A percentile compares a stretch with the other conserved stretches of the same genome.
Evolutionary conservation across 2,797 vertebrate species (phyloP).

Genomic region (Mus spretus): DNA sequence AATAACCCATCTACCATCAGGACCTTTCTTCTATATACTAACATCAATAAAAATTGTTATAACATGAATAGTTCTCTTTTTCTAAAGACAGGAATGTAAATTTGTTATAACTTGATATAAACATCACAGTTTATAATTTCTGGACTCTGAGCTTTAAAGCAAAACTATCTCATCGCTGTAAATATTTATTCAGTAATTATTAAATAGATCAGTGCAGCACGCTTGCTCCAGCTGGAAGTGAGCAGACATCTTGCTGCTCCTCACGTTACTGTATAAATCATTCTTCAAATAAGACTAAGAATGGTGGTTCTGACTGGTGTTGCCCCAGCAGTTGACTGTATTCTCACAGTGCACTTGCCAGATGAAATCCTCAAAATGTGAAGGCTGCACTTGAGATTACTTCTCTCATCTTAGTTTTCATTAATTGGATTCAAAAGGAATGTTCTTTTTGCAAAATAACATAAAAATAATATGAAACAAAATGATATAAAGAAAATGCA

Average conservation of each 20-base stretch:
- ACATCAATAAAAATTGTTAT: neutral
- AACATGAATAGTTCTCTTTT: constrained; percentile 47
- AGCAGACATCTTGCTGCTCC: constrained; percentile 62
- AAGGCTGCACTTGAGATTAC: neutral
- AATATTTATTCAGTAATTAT: constrained; percentile 77
- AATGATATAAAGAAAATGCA: neutral
- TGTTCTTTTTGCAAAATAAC: neutral
- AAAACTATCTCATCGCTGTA: constrained; percentile 64
- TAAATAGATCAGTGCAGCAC: constrained; percentile 70
- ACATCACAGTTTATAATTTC: constrained; percentile 57
- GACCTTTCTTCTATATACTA: neutral
- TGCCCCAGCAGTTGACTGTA: neutral
- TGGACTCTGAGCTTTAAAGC: constrained; percentile 68
- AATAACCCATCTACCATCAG: neutral
- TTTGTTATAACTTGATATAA: constrained; percentile 64
- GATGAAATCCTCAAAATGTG: neutral
- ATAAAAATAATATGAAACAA: neutral
- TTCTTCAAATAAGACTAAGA: constrained; percentile 64
- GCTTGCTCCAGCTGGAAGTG: constrained; percentile 70
- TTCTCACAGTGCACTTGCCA: neutral
- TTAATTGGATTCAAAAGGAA: neutral
- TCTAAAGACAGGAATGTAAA: constrained; percentile 58
- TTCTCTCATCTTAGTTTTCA: neutral
- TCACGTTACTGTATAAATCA: constrained; percentile 65
- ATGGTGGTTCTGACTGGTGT: neutral